Evolutionary conservation across 2,888 invertebrate genomes (phyloP), one percentile per base, ranked within the genome.

Genomic region (Drosophila ezoana): DNA sequence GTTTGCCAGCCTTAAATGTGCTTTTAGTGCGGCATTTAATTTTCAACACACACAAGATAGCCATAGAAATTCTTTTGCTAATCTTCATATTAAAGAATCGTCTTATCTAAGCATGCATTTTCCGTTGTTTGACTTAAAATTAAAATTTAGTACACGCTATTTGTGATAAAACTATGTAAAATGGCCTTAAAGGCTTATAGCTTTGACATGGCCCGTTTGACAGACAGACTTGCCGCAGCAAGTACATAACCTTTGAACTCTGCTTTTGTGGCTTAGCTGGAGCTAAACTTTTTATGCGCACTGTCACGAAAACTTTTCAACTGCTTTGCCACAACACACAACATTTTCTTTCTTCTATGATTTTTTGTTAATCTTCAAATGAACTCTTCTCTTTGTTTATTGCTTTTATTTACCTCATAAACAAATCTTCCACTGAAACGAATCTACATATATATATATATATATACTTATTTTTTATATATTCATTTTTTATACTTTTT

Each of bases 31-130:
- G n/a, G 23, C 13, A 45, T 23, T 11, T 45, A 10, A 6, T 32
- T 32, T 35, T 6, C 18, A 5, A n/a, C 35, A 33, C 35, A 14
- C 13, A 41, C 11, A 1, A 43, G 33, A n/a, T 23, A 13, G 38
- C 9, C 6, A 16, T 44, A 11, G 9, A 58, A 44, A 71, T 70
- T 70, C 49, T 18, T 53, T 4, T 4, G 28, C n/a, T 49, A 44
- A 58, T 71, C 70, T 53, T 43, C 37, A 40, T 43, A 28, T 53
- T 41, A 18, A 45, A 56, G 14, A 48, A 53, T 9, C 8, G n/a
- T 41, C 53, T 70, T 70, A 70, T 71, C 66, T 54, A 4, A 18
- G 33, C 35, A 33, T n/a, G 37, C 60, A n/a, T 59, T 40, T 60
- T 20, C 41, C 13, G 23, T 59, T 59, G 23, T 43, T 59, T 59